phyloP scores from a whole-genome alignment of 2,888 invertebrate genomes.

The Nematopogon swammerdamellus region DNA sequence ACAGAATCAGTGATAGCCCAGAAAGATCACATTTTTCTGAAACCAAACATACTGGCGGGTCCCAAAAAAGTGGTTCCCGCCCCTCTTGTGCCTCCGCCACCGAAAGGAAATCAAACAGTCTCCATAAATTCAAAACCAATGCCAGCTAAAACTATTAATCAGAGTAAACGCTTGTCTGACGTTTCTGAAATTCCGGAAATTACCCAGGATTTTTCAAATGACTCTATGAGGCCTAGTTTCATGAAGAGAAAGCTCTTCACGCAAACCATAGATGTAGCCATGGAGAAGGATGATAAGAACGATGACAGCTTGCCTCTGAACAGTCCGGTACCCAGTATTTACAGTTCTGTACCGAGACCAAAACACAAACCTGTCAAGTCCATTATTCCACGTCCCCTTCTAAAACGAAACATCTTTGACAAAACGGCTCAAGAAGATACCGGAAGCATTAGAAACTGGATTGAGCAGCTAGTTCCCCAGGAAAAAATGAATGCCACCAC shows the following conservation, averaged over 20 bases:
- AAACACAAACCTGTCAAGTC: slow-evolving; percentile 36
- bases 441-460: slow-evolving; percentile 27
- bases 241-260: slow-evolving; percentile 42
- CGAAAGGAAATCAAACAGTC: too few species aligned
- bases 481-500: slow-evolving; percentile 31
- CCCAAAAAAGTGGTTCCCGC: background rate
- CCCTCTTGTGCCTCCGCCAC: background rate
- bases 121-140: background rate
- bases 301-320: slow-evolving; percentile 19
- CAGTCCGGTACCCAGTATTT: slow-evolving; percentile 28
- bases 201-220: slow-evolving; percentile 15
- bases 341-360: slow-evolving; percentile 24
- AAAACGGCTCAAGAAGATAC: slow-evolving; percentile 24
- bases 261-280: slow-evolving; percentile 35
- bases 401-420: slow-evolving; percentile 27
- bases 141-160: background rate
- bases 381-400: slow-evolving; percentile 30
- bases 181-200: slow-evolving; percentile 19
- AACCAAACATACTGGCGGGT: background rate
- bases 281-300: slow-evolving; percentile 23
- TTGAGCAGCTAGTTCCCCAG: slow-evolving; percentile 39
- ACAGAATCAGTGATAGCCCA: background rate
- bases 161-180: background rate
- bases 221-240: slow-evolving; percentile 39
- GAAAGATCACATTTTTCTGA: background rate